Evolutionary conservation across 2,888 invertebrate species (phyloP).

Genomic region (Neoaliturus tenellus): DNA sequence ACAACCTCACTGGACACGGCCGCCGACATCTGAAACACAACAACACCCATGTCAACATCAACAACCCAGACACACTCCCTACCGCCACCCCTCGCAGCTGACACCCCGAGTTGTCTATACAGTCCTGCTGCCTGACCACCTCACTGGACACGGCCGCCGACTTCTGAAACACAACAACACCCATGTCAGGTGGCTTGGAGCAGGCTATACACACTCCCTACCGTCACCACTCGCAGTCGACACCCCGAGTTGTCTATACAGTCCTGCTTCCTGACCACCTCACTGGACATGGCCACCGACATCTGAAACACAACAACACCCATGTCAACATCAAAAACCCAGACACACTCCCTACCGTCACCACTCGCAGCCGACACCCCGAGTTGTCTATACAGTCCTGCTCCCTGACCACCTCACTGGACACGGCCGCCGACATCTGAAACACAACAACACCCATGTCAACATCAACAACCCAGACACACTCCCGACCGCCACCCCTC

Average conservation of each 20-base stretch:
- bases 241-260: too few species aligned
- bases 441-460: slow-evolving; percentile 8
- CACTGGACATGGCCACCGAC: too few species aligned
- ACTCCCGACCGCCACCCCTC: not conserved
- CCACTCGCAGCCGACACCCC: slow-evolving; percentile 45
- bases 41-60: too few species aligned
- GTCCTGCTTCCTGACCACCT: too few species aligned
- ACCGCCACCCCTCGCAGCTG: not conserved
- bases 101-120: slow-evolving; percentile 49
- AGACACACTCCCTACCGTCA: too few species aligned
- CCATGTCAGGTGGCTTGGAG: too few species aligned
- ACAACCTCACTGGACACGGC: slow-evolving; percentile 54
- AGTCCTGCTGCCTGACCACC: slow-evolving; percentile 1
- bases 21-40: slow-evolving; percentile 52
- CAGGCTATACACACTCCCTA: too few species aligned
- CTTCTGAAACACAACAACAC: slow-evolving; percentile 28
- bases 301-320: too few species aligned
- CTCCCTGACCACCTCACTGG: slow-evolving; percentile 40
- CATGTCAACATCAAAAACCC: too few species aligned
- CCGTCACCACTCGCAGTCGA: too few species aligned
- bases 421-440: slow-evolving; percentile 54
- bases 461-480: too few species aligned
- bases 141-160: slow-evolving; percentile 56
- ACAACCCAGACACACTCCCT: too few species aligned
- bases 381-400: slow-evolving; percentile 56